phyloP scores from a whole-genome alignment of 2,113 vertebrate species.

The Steatornis caripensis region DNA sequence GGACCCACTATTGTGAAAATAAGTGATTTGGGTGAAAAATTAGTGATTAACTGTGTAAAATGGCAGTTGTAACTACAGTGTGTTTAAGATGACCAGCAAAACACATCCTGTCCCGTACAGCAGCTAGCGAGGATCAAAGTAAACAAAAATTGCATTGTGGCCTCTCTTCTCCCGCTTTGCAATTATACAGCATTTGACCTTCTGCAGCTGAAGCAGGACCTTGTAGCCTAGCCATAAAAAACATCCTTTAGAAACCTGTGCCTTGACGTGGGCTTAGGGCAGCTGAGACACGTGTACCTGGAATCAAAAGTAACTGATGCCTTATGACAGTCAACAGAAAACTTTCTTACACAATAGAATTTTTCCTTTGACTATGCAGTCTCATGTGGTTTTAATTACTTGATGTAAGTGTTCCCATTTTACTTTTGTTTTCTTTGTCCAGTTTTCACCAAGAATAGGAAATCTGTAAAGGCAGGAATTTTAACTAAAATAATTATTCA shows the following conservation, averaged over 20 bases:
- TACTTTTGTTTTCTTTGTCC: not conserved
- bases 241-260: not conserved
- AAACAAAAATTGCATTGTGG: not conserved
- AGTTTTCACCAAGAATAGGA: not conserved
- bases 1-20: not conserved
- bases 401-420: not conserved
- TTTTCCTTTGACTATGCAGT: not conserved
- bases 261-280: not conserved
- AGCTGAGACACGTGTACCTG: not conserved
- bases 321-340: not conserved
- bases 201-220: not conserved
- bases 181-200: not conserved
- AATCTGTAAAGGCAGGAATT: not conserved
- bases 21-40: not conserved
- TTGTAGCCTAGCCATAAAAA: not conserved
- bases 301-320: not conserved
- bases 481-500: not conserved
- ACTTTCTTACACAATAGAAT: not conserved
- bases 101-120: not conserved
- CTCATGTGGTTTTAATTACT: conserved; percentile 8
- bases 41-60: not conserved
- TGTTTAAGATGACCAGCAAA: not conserved
- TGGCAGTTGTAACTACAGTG: not conserved
- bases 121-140: not conserved
- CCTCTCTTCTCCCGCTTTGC: not conserved